Evolutionary conservation across 1,140 invertebrate genomes (phyloP).

Genomic region (Stegodyphus dumicola): DNA sequence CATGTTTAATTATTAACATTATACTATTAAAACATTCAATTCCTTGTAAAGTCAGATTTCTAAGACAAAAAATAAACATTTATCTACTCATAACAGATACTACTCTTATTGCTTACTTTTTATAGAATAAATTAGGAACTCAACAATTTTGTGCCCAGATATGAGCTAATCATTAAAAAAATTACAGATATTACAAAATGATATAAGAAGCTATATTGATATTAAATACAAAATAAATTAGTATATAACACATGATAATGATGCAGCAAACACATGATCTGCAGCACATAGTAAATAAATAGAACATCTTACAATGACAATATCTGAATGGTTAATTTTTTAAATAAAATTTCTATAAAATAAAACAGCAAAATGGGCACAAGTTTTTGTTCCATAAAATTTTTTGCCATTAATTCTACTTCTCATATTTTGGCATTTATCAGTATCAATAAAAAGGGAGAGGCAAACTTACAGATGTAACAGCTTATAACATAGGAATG

Average conservation of each 20-base stretch:
- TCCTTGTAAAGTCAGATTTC: background rate
- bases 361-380: too few species aligned
- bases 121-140: conserved; percentile 26
- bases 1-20: conserved; percentile 28
- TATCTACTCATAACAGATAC: conserved; percentile 17
- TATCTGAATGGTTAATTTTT: too few species aligned
- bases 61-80: conserved; percentile 21
- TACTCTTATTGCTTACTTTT: conserved; percentile 18
- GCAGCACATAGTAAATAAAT: background rate
- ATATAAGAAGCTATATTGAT: background rate
- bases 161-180: background rate
- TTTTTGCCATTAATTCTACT: too few species aligned
- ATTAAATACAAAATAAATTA: background rate
- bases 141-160: background rate
- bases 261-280: background rate
- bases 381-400: too few species aligned
- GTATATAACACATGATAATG: background rate
- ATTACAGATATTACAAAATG: background rate
- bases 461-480: too few species aligned
- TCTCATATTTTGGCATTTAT: too few species aligned
- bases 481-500: too few species aligned
- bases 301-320: background rate
- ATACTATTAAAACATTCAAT: conserved; percentile 1
- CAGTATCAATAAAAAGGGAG: too few species aligned
- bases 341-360: too few species aligned